These are phyloP conservation scores for Aporophyla lueneburgensis DNA, from an alignment of 2,888 invertebrate genomes.

Conservation along the genomic window DNA sequence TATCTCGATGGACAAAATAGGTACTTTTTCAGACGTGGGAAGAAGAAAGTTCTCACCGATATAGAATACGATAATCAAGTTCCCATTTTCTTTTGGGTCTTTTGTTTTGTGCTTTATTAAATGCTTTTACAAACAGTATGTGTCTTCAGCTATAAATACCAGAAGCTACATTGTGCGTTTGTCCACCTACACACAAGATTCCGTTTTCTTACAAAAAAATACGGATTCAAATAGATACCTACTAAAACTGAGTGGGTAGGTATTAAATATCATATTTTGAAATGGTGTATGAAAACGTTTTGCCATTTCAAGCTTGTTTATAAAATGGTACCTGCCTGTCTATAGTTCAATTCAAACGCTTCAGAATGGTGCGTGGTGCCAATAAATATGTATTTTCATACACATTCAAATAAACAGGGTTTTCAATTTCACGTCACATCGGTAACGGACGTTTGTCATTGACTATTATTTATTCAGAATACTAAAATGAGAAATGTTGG, in stretches of 20 bases:
- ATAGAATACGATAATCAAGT: slow-evolving; percentile 41
- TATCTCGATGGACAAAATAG: slow-evolving; percentile 28
- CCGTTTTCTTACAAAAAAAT: slow-evolving; percentile 1
- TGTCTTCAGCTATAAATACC: neutral
- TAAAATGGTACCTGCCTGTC: slow-evolving; percentile 10
- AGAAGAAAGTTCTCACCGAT: slow-evolving; percentile 25
- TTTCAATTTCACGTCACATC: slow-evolving; percentile 21
- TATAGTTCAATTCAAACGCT: slow-evolving; percentile 15
- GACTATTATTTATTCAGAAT: slow-evolving; percentile 11
- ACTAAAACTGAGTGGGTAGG: neutral
- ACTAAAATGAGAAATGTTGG: slow-evolving; percentile 6
- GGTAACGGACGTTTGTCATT: neutral
- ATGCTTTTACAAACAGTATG: slow-evolving; percentile 6
- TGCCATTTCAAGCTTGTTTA: slow-evolving; percentile 33
- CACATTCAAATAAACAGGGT: slow-evolving; percentile 19
- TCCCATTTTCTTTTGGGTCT: slow-evolving; percentile 31
- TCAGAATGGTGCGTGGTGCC: slow-evolving; percentile 11
- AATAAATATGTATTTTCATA: slow-evolving; percentile 39
- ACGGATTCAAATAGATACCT: neutral
- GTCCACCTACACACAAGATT: neutral
- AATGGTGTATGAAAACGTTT: slow-evolving; percentile 17
- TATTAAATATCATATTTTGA: slow-evolving; percentile 17
- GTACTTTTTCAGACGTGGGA: neutral
- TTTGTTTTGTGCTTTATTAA: slow-evolving; percentile 39
- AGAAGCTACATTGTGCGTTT: neutral